Evolutionary conservation across 2,888 invertebrate genomes (phyloP).

Genomic region (Andrena chrysosceles): DNA sequence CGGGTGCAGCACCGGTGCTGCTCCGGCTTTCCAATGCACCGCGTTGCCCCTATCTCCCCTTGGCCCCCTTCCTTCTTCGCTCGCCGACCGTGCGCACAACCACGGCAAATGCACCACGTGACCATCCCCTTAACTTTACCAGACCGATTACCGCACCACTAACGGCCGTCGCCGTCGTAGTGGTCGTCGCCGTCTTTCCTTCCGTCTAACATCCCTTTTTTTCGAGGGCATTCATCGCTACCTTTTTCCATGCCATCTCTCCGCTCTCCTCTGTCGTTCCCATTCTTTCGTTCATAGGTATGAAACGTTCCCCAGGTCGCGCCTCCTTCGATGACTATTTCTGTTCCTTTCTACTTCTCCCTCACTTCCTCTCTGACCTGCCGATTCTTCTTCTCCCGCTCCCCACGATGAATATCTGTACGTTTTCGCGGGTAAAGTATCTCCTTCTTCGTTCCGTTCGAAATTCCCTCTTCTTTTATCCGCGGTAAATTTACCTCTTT

Average conservation of each 20-base stretch:
- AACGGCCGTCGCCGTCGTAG: constrained; percentile 28
- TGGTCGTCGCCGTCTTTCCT: neutral
- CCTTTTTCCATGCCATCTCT: neutral
- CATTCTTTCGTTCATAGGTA: neutral
- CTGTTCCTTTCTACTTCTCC: neutral
- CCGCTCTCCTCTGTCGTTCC: neutral
- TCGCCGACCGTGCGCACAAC: constrained; percentile 64
- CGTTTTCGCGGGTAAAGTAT: constrained; percentile 15
- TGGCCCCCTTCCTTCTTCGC: constrained; percentile 24
- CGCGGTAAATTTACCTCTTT: neutral
- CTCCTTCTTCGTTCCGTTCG: constrained; percentile 13
- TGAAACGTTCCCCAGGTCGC: neutral
- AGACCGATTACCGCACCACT: constrained; percentile 68
- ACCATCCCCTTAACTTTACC: constrained; percentile 67
- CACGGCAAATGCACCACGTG: constrained; percentile 62
- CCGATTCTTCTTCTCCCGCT: constrained; percentile 27
- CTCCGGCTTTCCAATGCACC: constrained; percentile 72
- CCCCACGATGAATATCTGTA: neutral
- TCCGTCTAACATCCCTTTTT: neutral
- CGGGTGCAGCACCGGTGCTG: constrained; percentile 69
- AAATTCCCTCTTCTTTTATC: constrained; percentile 7
- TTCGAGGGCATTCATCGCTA: neutral
- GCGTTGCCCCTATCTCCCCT: constrained; percentile 58
- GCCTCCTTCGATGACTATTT: neutral
- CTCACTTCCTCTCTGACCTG: constrained; percentile 20